phyloP scores from a whole-genome alignment of 2,888 invertebrate species.

The Scrobipalpa atriplicella region DNA sequence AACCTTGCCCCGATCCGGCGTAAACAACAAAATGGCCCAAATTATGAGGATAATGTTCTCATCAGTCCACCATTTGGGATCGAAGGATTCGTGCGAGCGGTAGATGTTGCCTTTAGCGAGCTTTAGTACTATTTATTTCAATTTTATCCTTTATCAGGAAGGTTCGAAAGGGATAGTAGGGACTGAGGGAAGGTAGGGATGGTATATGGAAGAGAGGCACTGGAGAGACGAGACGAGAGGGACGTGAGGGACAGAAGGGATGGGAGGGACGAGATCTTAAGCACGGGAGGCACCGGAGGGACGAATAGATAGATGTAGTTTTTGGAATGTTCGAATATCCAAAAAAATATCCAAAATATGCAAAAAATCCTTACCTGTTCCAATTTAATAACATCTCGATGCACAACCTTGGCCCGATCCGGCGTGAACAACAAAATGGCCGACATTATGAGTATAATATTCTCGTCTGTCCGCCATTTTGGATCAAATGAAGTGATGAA shows the following conservation, averaged over 20 bases:
- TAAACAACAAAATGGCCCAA: conserved; percentile 95
- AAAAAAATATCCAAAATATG: too few species aligned
- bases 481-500: conserved; percentile 94
- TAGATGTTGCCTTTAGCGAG: conserved; percentile 95
- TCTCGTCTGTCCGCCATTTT: conserved; percentile 93
- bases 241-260: too few species aligned
- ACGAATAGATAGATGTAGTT: too few species aligned
- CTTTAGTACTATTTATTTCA: too few species aligned
- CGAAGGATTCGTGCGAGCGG: conserved; percentile 91
- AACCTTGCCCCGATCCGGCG: conserved; percentile 90
- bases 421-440: conserved; percentile 96
- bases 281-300: too few species aligned
- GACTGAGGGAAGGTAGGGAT: too few species aligned
- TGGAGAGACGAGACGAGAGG: too few species aligned
- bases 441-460: conserved; percentile 94
- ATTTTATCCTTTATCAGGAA: too few species aligned
- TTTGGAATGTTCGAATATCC: too few species aligned
- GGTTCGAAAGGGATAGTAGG: too few species aligned
- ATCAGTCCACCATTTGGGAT: conserved; percentile 92
- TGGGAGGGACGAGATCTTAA: too few species aligned
- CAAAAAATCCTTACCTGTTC: conserved; percentile 86
- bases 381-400: conserved; percentile 91
- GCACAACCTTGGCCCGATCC: conserved; percentile 89
- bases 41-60: conserved; percentile 95
- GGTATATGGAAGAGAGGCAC: too few species aligned